Evolutionary conservation across 2,888 invertebrate species (phyloP), one percentile per base, ranked within the genome.

Genomic region (Apocheima hispidaria): DNA sequence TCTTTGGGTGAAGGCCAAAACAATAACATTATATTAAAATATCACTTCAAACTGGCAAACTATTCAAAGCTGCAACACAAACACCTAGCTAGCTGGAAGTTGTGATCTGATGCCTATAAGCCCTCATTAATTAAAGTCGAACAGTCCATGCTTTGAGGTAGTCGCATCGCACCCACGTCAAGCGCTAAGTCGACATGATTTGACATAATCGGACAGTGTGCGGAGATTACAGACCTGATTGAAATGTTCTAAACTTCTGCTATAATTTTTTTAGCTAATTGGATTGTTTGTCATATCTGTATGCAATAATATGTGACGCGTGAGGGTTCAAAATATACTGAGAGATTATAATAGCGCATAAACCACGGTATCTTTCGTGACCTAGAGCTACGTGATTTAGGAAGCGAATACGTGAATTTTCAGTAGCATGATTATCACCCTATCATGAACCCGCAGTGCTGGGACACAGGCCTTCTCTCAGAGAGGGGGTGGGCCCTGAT

Each of bases 111-210:
- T 49, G 35, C 49, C 48, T 26, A 35, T 57, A 56, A 70, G 60
- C 64, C 53, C 28, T 30, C 55, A 65, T 66, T 74, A 70, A 71
- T 70, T 70, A 67, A 67, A 73, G 38, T 53, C 44, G 40, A 63
- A 62, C 68, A 68, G 68, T 60, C 67, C 53, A 61, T 16, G 56
- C 63, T 57, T 7, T 33, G 20, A 46, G 5, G 43, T 60, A 63
- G 3, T n/a, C 14, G 56, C 67, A 73, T 73, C 78, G 66, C 63
- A 79, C 80, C 80, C 79, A 50, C 69, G 64, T 79, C 79, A 79
- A 61, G 67, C 60, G 66, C 71, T 70, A 77, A 68, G 66, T 66
- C 68, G 54, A 66, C 69, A 51, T 63, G 68, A 60, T 68, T 68
- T 68, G 75, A 76, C 72, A 68, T 69, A 63, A 75, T 66, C 70